Base-by-base conservation (phyloP, 2,888 invertebrate species). In the Pristionchus mayeri region DNA sequence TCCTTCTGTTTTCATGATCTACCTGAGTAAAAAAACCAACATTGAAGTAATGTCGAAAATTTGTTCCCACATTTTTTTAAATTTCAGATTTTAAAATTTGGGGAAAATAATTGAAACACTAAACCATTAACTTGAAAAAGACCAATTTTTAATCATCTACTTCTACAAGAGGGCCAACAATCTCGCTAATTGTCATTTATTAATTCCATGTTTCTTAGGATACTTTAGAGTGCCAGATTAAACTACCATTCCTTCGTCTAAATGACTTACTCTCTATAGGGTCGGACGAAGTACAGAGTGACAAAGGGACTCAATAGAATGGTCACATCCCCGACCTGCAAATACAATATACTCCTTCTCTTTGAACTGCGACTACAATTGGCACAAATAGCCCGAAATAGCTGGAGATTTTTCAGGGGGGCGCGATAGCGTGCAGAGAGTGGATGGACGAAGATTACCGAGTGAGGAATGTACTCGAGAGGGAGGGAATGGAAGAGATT, bases 261-360 rank as follows among this genome's bases (percentile, higher is more conserved):
- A n/a, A n/a, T n/a, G n/a, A 67, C 67, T 27, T 37, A 67, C 67
- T 67, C 67, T 67, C 67, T 34, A 67, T 67, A 67, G 18, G 67
- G 67, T 9, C 67, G 67, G 40, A 67, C 67, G 40, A 67, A 67
- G n/a, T 67, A 67, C 13, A 67, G 67, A 67, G 67, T 67, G 34
- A 67, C 40, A 13, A 67, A 67, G 7, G 67, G 67, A 67, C 67
- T 67, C 21, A 67, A n/a, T 13, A 67, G 34, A 37, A 67, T 67
- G 18, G 67, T 67, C 16, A 67, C 16, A n/a, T 67, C 67, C 27
- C 67, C 67, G 21, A 67, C 67, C 67, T 67, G 34, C 67, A 67
- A 67, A 21, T 21, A 37, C 4, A 9, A 2, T 30, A 21, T 67
- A 18, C 34, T 40, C 18, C 54, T 37, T 37, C 60, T 30, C 16